Evolutionary conservation across 2,888 invertebrate genomes (phyloP).

Genomic region (Sturmia bella): DNA sequence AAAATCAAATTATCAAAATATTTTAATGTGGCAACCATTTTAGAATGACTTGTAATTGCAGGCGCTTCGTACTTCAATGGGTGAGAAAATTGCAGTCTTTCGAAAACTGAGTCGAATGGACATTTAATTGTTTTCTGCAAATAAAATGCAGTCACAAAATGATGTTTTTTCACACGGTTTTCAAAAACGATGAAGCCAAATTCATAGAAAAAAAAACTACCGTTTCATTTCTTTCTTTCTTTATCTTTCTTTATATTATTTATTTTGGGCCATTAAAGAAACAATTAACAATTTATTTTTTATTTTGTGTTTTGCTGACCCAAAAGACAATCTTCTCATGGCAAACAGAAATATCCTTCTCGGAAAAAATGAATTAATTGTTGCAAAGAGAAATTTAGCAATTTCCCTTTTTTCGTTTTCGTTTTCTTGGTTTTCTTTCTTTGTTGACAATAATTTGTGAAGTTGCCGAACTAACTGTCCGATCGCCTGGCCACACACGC

Average conservation of each 20-base stretch:
- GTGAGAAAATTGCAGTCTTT: too few relatives aligned
- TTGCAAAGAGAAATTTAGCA: conserved; percentile 36
- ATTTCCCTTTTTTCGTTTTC: conserved; percentile 13
- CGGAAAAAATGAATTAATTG: conserved; percentile 57
- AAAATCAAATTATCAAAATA: too few relatives aligned
- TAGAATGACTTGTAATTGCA: too few relatives aligned
- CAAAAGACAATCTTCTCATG: conserved; percentile 56
- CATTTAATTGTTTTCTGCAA: too few relatives aligned
- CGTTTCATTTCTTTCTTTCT: not conserved
- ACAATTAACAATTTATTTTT: conserved; percentile 13
- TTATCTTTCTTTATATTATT: conserved; percentile 7
- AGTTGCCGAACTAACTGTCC: conserved; percentile 42
- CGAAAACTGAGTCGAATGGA: too few relatives aligned
- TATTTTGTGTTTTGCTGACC: conserved; percentile 24
- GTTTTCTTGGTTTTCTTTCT: conserved; percentile 23
- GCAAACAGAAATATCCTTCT: conserved; percentile 25
- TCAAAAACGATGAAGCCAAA: too few relatives aligned
- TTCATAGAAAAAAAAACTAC: not conserved
- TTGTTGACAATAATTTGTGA: conserved; percentile 65
- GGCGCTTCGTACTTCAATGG: too few relatives aligned
- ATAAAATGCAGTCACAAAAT: too few relatives aligned
- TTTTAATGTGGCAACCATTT: too few relatives aligned
- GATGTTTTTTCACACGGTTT: too few relatives aligned
- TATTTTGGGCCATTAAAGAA: not conserved
- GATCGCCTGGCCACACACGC: conserved; percentile 16